Base-by-base conservation (phyloP, 2,113 vertebrate species). In the Microcebus tavaratra region DNA sequence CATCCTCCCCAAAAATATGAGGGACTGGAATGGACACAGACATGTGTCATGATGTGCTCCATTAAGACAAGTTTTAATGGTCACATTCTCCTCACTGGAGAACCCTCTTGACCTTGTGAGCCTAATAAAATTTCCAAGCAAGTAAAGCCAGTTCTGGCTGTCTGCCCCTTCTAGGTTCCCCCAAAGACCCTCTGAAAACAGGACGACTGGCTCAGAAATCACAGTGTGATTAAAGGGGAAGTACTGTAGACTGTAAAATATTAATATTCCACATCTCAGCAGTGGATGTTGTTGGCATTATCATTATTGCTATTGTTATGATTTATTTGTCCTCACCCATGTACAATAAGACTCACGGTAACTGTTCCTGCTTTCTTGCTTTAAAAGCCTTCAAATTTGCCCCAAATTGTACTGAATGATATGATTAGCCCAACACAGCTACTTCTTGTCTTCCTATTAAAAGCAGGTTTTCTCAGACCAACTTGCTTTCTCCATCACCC, bases 401-500 rank as follows among this genome's bases (percentile, higher is more conserved):
- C n/a, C 65, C n/a, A 8, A 45, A 88, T 61, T 85, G 36, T 27
- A 65, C 59, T 53, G 53, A 97, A 36, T 23, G 36, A 55, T 88
- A 12, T 48, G 21, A 95, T 92, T 90, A 95, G 17, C 57, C 59
- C 82, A 42, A 50, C 78, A 88, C 12, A 91, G 67, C 34, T 39
- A 85, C 63, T 97, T 76, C 18, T 76, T 92, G 65, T 70, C 76
- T 75, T 81, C 31, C 36, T 23, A n/a, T 76, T 88, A 36, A 90
- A 94, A 96, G 61, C 55, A 89, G 80, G 72, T 65, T 88, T 94
- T 84, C 85, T 91, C 73, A 75, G 55, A 53, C 55, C 17, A 13
- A 27, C 55, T 85, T 39, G 29, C 80, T 86, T 61, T 73, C 53
- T 84, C 70, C 1, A 29, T 59, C 53, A 95, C 31, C 53, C 14